phyloP scores from a whole-genome alignment of 2,797 vertebrate species.

The Premnoplex brunnescens region DNA sequence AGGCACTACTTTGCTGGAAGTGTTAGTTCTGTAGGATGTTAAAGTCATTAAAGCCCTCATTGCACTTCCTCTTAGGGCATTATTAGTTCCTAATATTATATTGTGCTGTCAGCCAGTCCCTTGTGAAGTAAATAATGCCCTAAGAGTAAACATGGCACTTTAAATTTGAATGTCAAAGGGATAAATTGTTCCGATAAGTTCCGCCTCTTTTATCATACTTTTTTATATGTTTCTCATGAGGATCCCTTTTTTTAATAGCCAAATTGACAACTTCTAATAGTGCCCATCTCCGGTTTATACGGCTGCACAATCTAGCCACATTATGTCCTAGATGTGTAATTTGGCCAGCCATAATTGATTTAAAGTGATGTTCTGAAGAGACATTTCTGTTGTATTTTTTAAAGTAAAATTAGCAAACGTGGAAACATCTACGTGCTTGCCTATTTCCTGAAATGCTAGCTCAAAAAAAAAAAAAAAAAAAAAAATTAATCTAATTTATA shows the following conservation, averaged over 20 bases:
- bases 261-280: not conserved
- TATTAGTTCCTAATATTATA: constrained; percentile 68
- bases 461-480: not conserved
- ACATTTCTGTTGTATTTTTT: not conserved
- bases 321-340: not conserved
- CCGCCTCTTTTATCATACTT: constrained; percentile 14
- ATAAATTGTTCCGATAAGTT: constrained; percentile 55
- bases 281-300: not conserved
- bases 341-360: not conserved
- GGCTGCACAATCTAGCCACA: not conserved
- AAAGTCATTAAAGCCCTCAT: constrained; percentile 60
- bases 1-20: constrained; percentile 44
- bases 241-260: constrained; percentile 12
- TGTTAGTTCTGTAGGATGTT: constrained; percentile 59
- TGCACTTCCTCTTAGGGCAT: constrained; percentile 59
- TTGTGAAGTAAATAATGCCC: constrained; percentile 66
- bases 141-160: constrained; percentile 64
- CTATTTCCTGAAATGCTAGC: not conserved
- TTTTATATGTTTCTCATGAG: not conserved
- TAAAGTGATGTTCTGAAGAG: not conserved
- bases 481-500: not conserved
- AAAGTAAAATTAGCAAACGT: not conserved
- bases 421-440: not conserved
- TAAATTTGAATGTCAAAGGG: constrained; percentile 47
- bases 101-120: constrained; percentile 54